Base-by-base conservation (phyloP, 2,797 vertebrate genomes). In the Anguilla obscura region DNA sequence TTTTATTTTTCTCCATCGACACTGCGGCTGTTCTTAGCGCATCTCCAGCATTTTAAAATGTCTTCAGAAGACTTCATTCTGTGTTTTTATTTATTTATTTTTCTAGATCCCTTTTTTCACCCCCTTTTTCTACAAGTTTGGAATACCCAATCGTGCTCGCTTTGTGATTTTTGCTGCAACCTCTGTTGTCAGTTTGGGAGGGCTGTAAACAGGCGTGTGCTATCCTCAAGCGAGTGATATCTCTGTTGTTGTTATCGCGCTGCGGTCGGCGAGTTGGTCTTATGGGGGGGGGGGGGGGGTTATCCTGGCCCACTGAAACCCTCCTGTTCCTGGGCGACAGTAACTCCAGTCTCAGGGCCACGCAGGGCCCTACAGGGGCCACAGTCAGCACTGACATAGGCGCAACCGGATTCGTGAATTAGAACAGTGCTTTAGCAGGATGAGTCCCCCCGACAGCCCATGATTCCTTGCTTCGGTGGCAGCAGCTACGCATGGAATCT, bases 41-140 rank as follows among this genome's bases (percentile, higher is more conserved):
- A 21, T 79, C 74, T 79, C 74, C 74, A 16, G 63, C 12, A 40
- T 79, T 40, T 79, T 79, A 45, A 79, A 30, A 79, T 45, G 74
- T 18, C 71, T 79, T 33, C 74, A 40, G 36, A 1, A 21, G 74
- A 9, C 27, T 12, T 18, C 1, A 21, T 16, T 40, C 27, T 3
- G 16, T 45, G 66, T 4, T n/a, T 66, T 52, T 7, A 52, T 60
- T 63, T 24, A 21, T 63, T 21, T 63, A 66, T n/a, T 27, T 66
- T 66, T 66, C n/a, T 2, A 60, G 3, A 21, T 21, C 16, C 58
- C n/a, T 66, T 27, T 8, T n/a, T 9, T 8, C 24, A 1, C 24
- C 63, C n/a, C 18, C n/a, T 27, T 7, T 27, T n/a, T 27, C 63
- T 66, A 24, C n/a, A n/a, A 8, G 63, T 27, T n/a, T 66, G 21